Evolutionary conservation across 1,140 invertebrate genomes (phyloP).

Genomic region (Cherax destructor): DNA sequence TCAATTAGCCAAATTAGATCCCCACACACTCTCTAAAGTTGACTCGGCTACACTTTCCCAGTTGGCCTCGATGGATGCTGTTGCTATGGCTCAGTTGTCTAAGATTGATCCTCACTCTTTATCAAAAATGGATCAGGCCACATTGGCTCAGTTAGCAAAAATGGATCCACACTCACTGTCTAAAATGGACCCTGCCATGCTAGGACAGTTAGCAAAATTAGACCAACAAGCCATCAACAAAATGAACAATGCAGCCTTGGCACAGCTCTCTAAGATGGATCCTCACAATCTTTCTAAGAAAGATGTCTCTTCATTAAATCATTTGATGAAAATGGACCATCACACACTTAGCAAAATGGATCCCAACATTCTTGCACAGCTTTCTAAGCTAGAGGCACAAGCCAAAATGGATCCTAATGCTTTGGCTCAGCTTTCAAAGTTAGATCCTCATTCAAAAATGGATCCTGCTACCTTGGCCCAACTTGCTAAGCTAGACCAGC

Average conservation of each 20-base stretch:
- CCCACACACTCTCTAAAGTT: constrained; percentile 68
- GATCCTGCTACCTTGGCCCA: constrained; percentile 67
- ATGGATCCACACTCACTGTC: constrained; percentile 62
- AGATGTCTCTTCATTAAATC: constrained; percentile 40
- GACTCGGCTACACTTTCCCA: constrained; percentile 62
- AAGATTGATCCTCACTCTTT: constrained; percentile 64
- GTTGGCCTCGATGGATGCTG: constrained; percentile 65
- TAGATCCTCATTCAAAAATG: constrained; percentile 67
- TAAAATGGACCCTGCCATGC: constrained; percentile 57
- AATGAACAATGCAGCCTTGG: constrained; percentile 64
- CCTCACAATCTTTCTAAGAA: constrained; percentile 62
- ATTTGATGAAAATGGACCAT: constrained; percentile 60
- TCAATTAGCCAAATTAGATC: constrained; percentile 71
- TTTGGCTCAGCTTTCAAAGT: constrained; percentile 61
- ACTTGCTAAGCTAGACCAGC: constrained; percentile 64
- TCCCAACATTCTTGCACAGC: constrained; percentile 59
- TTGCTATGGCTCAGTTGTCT: constrained; percentile 56
- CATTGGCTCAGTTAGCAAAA: constrained; percentile 57
- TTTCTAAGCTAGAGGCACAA: constrained; percentile 67
- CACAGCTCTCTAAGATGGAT: constrained; percentile 61
- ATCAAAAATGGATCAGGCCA: constrained; percentile 66
- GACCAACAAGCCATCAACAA: constrained; percentile 64
- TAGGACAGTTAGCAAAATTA: constrained; percentile 63
- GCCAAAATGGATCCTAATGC: constrained; percentile 65
- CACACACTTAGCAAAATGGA: constrained; percentile 65